These are phyloP conservation scores for Sinocyclocheilus rhinocerous DNA, from an alignment of 2,113 vertebrate genomes.

Conservation along the genomic window DNA sequence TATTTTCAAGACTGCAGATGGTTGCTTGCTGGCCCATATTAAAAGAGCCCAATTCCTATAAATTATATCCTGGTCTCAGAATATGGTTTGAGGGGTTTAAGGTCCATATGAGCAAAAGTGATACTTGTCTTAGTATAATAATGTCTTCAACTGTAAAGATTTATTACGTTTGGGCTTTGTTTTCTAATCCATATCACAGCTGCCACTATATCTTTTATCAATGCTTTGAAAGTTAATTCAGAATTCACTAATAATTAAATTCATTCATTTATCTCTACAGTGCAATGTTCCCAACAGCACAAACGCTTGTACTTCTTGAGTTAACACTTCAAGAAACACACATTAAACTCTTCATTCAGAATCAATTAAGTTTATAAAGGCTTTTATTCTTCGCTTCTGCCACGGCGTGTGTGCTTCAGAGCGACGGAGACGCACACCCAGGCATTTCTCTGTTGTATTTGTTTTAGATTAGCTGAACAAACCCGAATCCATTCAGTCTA, in stretches of 20 bases:
- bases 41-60: neutral
- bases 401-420: neutral
- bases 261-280: slow-evolving; percentile 16
- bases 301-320: neutral
- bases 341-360: slow-evolving; percentile 42
- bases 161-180: neutral
- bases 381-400: slow-evolving; percentile 51
- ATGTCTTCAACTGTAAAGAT: neutral
- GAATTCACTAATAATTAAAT: neutral
- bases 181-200: neutral
- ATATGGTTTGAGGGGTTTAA: neutral
- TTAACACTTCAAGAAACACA: slow-evolving; percentile 30
- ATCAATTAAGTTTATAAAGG: slow-evolving; percentile 54
- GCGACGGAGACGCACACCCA: slow-evolving; percentile 28
- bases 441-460: slow-evolving; percentile 63
- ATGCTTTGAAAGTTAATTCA: slow-evolving; percentile 22
- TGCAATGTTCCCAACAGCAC: neutral
- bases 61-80: neutral
- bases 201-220: neutral
- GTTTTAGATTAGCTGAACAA: slow-evolving; percentile 62
- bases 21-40: neutral
- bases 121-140: neutral
- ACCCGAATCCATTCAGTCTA: slow-evolving; percentile 52
- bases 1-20: neutral
- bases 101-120: neutral